Percentiles rank a stretch among this genome's conserved stretches.
phyloP scores from a whole-genome alignment of 2,113 vertebrate species.

The Astatotilapia flaviijosephi region DNA sequence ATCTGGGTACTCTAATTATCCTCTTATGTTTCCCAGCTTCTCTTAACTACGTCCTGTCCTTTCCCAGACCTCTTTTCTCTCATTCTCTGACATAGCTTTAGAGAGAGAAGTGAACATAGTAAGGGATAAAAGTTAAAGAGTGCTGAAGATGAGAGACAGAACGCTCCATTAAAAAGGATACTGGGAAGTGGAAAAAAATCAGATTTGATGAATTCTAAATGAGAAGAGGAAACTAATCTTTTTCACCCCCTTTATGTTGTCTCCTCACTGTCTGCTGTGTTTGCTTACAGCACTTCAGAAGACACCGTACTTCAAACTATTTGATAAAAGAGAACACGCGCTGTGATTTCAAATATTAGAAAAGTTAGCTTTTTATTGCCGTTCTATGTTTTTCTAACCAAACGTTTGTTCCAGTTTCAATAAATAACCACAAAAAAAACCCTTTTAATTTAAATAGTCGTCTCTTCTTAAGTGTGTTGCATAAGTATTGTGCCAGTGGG shows the following conservation, averaged over 20 bases:
- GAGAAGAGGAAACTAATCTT: not conserved
- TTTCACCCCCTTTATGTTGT: not conserved
- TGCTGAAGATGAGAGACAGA: not conserved
- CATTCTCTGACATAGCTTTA: not conserved
- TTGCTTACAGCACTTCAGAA: constrained; percentile 8
- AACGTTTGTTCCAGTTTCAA: not conserved
- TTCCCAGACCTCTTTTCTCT: not conserved
- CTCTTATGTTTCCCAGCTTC: constrained; percentile 38
- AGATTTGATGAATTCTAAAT: constrained; percentile 13
- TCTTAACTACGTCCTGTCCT: not conserved
- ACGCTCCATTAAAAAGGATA: not conserved
- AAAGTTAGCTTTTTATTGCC: not conserved
- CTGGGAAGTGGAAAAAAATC: not conserved
- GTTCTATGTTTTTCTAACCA: not conserved
- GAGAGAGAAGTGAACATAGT: not conserved
- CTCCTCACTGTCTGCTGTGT: not conserved
- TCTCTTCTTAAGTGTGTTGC: not conserved
- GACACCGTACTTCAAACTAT: not conserved
- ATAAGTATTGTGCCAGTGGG: not conserved
- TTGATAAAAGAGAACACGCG: not conserved
- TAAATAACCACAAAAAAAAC: not conserved
- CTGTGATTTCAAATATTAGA: not conserved
- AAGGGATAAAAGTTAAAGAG: not conserved
- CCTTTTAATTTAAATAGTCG: not conserved
- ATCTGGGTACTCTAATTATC: constrained; percentile 59